Evolutionary conservation across 2,113 vertebrate genomes (phyloP).

Genomic region (Mastomys coucha): DNA sequence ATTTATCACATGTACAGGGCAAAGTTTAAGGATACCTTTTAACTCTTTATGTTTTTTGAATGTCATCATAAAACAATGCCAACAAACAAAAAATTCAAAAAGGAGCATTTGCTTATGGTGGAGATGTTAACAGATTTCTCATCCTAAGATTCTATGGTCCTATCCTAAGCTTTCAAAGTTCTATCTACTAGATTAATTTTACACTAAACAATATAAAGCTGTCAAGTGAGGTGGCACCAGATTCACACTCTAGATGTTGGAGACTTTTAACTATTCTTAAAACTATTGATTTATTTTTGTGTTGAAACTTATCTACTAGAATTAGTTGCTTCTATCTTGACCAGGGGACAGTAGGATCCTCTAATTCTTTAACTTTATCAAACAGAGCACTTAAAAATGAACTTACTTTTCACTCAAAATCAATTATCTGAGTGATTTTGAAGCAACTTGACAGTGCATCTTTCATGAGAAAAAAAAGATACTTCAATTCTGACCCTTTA

Average conservation of each 20-base stretch:
- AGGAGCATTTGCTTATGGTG: conserved; percentile 1
- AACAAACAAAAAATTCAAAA: not conserved
- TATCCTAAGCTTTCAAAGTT: not conserved
- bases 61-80: not conserved
- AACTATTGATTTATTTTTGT: not conserved
- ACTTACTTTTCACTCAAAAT: conserved; percentile 68
- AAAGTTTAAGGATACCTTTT: not conserved
- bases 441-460: conserved; percentile 45
- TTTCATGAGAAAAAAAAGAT: not conserved
- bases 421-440: conserved; percentile 70
- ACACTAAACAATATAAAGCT: conserved; percentile 11
- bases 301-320: conserved; percentile 50
- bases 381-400: conserved; percentile 33
- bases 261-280: not conserved
- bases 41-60: not conserved
- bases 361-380: conserved; percentile 54
- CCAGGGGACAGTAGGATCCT: conserved; percentile 30
- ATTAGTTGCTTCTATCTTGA: conserved; percentile 58
- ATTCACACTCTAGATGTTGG: not conserved
- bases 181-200: not conserved
- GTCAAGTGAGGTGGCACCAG: not conserved
- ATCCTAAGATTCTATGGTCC: not conserved
- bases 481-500: conserved; percentile 14
- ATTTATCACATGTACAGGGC: not conserved
- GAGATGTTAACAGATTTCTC: not conserved